Base-by-base conservation (phyloP, 2,888 invertebrate species). In the Tinea pellionella region DNA sequence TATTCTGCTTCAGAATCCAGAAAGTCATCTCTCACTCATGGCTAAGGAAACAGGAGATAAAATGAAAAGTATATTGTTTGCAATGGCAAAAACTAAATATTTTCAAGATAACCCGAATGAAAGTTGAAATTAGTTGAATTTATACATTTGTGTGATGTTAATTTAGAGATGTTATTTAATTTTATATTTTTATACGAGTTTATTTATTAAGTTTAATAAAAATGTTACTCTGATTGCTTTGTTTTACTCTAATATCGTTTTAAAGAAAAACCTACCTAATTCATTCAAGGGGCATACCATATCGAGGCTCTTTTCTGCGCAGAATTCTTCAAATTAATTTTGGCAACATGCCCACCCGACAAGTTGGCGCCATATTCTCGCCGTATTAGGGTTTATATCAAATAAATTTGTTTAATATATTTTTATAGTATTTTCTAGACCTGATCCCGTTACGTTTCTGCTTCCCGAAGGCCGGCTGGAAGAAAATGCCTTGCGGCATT, bases 341-440 rank as follows among this genome's bases (percentile, higher is more conserved):
- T 86, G 30, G 93, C 93, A 67, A 91, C 91, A 72, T 93, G 93
- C 61, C 93, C 93, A 16, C 93, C 93, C 55, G 92, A 92, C 47
- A 94, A 79, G 43, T 91, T 90, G 41, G 91, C 90, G 11, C 93
- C 93, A 61, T 92, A 82, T 67, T 94, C 93, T 2, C 93, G 6
- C 6, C 3, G 2, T 24, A 24, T 24, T 3, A 24, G 24, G 24
- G 24, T 24, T 24, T 24, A 2, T 6, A 24, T 24, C 3, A 24
- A 24, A 24, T 24, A 24, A 24, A 24, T 3, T 24, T 24, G 24
- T 24, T 6, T 24, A 6, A 6, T n/a, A n/a, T n/a, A n/a, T n/a
- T n/a, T n/a, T n/a, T n/a, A n/a, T n/a, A n/a, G n/a, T n/a, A n/a
- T n/a, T n/a, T n/a, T n/a, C n/a, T n/a, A n/a, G n/a, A n/a, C n/a